Base-by-base conservation (phyloP, 2,797 vertebrate genomes). In the Enteromius unitaeniatus region DNA sequence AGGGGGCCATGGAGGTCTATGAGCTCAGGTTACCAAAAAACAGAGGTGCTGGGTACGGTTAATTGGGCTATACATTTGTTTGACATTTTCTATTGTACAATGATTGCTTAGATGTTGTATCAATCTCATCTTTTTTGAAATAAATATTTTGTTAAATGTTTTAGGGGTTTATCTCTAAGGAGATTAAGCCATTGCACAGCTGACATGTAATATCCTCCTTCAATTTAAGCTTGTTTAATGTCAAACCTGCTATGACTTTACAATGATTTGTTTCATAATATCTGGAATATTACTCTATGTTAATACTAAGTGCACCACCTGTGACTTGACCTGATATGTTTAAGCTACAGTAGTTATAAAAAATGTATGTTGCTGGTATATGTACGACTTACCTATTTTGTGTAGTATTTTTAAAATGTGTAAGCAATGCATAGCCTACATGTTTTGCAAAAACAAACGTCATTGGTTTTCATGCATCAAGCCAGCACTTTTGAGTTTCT, bases 221-320 rank as follows among this genome's bases (percentile, higher is more conserved):
- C 14, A 17, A 55, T 67, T 80, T 74, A 73, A 80, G 47, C 26
- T 75, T 40, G 21, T 73, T 73, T 74, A 51, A 79, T 51, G 60
- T 67, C 62, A 79, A 67, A 68, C 28, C 62, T 51, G 19, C 45
- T 49, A 9, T 68, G 62, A 67, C 62, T 31, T 79, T 11, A 75
- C 21, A 34, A 81, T 51, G 58, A 82, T 82, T 82, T 40, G 55
- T 74, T 74, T 74, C 42, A 51, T 73, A 74, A 65, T 49, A 65
- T 28, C 1, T 23, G 9, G 14, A 81, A 34, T 73, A 23, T 62
- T 37, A 73, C 55, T 73, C 28, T 15, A n/a, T 34, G n/a, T 65
- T 37, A 37, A 64, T 65, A 15, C 70, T 40, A 49, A 40, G 11
- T 40, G 34, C 69, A 47, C 79, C 67, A 62, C 68, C 67, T 31